These are phyloP conservation scores for Drosophila repleta DNA, from an alignment of 1,140 invertebrate species.

Conservation along the genomic window DNA sequence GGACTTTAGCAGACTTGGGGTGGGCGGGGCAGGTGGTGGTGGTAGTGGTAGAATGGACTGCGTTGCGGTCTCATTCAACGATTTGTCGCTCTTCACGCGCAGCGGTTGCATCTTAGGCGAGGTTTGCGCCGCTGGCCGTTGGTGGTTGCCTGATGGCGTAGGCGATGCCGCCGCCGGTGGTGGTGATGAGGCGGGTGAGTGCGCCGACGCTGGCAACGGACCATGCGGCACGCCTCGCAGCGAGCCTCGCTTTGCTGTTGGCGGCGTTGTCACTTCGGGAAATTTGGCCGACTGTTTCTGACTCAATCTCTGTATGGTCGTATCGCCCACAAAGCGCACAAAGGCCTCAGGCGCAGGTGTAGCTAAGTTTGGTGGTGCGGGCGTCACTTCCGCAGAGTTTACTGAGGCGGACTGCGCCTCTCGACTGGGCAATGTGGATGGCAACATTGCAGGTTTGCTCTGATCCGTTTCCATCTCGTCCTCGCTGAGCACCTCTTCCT, in stretches of 20 bases:
- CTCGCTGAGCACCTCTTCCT: slow-evolving; percentile 64
- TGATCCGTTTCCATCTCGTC: slow-evolving; percentile 52
- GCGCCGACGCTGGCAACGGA: slow-evolving; percentile 46
- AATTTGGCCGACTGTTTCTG: slow-evolving; percentile 48
- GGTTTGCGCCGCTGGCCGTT: slow-evolving; percentile 5
- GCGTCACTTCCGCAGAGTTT: not conserved
- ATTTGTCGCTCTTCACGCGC: slow-evolving; percentile 47
- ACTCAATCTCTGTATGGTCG: slow-evolving; percentile 69
- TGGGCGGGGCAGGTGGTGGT: slow-evolving; percentile 16
- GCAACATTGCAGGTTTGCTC: slow-evolving; percentile 36
- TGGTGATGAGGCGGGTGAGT: slow-evolving; percentile 1
- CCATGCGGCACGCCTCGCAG: slow-evolving; percentile 51
- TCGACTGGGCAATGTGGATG: slow-evolving; percentile 34
- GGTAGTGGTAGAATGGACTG: not conserved
- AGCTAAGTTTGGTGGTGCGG: slow-evolving; percentile 5
- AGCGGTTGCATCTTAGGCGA: slow-evolving; percentile 18
- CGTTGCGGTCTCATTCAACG: slow-evolving; percentile 11
- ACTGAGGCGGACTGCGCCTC: not conserved
- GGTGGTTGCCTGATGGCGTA: not conserved
- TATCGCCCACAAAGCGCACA: slow-evolving; percentile 73
- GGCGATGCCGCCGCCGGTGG: slow-evolving; percentile 19
- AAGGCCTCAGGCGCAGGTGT: slow-evolving; percentile 23
- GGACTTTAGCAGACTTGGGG: slow-evolving; percentile 59
- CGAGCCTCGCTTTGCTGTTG: slow-evolving; percentile 30
- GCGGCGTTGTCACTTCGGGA: slow-evolving; percentile 2